Evolutionary conservation across 2,113 vertebrate species (phyloP), one percentile per base, ranked within the genome.

Genomic region (Microtus montanus): DNA sequence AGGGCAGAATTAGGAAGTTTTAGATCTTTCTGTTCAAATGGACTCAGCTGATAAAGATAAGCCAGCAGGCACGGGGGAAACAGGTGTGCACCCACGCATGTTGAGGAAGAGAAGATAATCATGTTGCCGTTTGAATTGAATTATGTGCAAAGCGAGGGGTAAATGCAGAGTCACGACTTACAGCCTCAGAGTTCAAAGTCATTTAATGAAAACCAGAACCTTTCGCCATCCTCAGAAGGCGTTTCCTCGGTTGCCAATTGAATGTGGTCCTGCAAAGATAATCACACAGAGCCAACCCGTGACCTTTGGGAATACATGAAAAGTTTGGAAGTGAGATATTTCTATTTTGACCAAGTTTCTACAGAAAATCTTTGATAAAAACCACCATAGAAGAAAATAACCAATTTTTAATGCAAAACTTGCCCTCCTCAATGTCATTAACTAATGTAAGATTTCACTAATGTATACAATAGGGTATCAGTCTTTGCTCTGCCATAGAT

Each of bases 131-230:
- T 96, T 63, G 71, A 96, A 95, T 84, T 96, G 44, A 92, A 93
- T 96, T 89, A 89, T 52, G 66, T 64, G 35, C 79, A 41, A 95
- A 92, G 30, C 30, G 38, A 90, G 87, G 64, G 87, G 41, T 77
- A 92, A 77, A 68, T 89, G 85, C 44, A 90, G 64, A 94, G 94
- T 93, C 78, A 85, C 63, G 91, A 89, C 86, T 86, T 75, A 13
- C 7, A 52, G 89, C 71, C 64, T 75, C 75, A 24, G 84, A 89
- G 41, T 95, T 96, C 94, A 92, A 95, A 96, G 61, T 33, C 89
- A 85, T 44, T 95, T 93, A 95, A 96, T 97, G 83, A 91, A 91
- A 96, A 95, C 64, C 95, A 93, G 95, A 95, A 22, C 63, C 64
- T 83, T 84, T 89, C 47, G 14, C 66, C 68, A 66, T 83, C 71